Percentiles rank a stretch among this genome's conserved stretches.
These are phyloP conservation scores for Aphis gossypii DNA, from an alignment of 1,140 invertebrate species.

Conservation along the genomic window DNA sequence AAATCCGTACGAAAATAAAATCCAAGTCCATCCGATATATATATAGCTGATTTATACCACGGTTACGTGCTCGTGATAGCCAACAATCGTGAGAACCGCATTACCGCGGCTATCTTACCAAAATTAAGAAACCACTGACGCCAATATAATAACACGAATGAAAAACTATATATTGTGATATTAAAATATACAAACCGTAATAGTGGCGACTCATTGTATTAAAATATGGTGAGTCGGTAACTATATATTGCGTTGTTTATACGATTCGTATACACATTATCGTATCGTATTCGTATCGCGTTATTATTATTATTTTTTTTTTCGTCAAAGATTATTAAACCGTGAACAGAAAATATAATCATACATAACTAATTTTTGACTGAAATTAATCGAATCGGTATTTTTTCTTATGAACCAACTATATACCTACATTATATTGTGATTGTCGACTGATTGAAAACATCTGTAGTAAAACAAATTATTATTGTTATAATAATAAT, in stretches of 20 bases:
- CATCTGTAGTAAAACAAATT: constrained; percentile 12
- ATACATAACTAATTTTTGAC: constrained; percentile 21
- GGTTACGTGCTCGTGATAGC: neutral
- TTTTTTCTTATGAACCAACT: neutral
- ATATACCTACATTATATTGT: neutral
- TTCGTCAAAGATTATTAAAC: neutral
- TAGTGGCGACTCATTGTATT: constrained; percentile 18
- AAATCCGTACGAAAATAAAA: neutral
- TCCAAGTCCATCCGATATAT: neutral
- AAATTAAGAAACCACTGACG: constrained; percentile 21
- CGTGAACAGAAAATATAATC: constrained; percentile 26
- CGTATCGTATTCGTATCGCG: neutral
- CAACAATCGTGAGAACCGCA: neutral
- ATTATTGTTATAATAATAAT: neutral
- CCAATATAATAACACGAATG: neutral
- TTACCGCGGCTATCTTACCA: neutral
- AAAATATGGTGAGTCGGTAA: constrained; percentile 21
- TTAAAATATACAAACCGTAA: neutral
- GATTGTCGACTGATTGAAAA: neutral
- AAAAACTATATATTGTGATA: constrained; percentile 19
- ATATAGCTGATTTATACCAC: neutral
- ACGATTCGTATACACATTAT: neutral
- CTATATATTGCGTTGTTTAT: constrained; percentile 2
- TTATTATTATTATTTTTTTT: neutral
- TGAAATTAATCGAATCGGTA: neutral